phyloP scores from a whole-genome alignment of 2,797 vertebrate species.

The Coendou prehensilis region DNA sequence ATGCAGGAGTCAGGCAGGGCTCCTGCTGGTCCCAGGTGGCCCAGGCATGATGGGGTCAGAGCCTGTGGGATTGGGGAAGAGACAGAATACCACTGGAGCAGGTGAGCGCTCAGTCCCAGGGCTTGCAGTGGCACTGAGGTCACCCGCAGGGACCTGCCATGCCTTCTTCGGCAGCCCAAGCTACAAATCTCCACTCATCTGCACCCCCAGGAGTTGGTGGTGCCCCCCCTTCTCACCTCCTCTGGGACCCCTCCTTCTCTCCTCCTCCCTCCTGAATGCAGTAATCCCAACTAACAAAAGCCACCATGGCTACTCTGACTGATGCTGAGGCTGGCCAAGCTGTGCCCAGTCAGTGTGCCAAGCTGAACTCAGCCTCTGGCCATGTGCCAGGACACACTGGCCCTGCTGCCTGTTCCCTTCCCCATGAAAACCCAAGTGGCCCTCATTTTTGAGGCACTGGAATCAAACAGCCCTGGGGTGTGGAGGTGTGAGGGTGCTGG shows the following conservation, averaged over 20 bases:
- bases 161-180: background rate
- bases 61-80: background rate
- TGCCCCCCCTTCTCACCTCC: background rate
- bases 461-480: background rate
- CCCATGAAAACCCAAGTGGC: background rate
- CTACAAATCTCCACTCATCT: background rate
- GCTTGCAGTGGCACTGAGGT: background rate
- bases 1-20: background rate
- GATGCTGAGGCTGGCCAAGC: background rate
- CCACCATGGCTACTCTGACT: background rate
- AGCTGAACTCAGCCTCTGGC: conserved; percentile 39
- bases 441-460: background rate
- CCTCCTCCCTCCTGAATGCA: background rate
- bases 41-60: background rate
- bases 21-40: background rate
- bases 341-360: background rate
- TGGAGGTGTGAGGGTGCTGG: background rate
- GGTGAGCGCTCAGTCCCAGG: background rate
- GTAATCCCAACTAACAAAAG: conserved; percentile 44
- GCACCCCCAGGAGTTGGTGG: background rate
- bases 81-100: background rate
- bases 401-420: background rate
- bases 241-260: background rate
- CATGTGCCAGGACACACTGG: background rate
- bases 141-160: background rate